Conservation (phyloP, 1,140 invertebrate genomes). For the Ips nitidus region DNA sequence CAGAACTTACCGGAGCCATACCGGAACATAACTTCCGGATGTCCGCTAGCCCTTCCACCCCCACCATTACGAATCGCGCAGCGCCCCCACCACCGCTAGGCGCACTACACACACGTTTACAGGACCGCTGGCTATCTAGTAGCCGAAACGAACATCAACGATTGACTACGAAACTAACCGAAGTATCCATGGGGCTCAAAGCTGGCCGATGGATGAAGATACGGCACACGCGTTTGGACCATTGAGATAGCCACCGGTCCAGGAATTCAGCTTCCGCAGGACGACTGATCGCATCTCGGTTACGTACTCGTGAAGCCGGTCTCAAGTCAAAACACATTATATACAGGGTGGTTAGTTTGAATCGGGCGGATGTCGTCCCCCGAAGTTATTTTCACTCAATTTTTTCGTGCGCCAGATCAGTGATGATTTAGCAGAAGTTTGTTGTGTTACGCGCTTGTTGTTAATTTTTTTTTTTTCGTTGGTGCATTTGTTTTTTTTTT, state of each 20-base stretch:
- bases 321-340: background rate
- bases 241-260: slow-evolving; percentile 51
- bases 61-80: slow-evolving; percentile 45
- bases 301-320: slow-evolving; percentile 25
- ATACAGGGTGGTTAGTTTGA: background rate
- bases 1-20: slow-evolving; percentile 39
- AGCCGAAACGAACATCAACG: slow-evolving; percentile 43
- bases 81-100: slow-evolving; percentile 47
- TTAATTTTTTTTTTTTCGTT: slow-evolving; percentile 25
- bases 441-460: slow-evolving; percentile 23
- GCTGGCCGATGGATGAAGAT: slow-evolving; percentile 44
- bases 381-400: background rate
- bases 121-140: slow-evolving; percentile 52
- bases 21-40: slow-evolving; percentile 45
- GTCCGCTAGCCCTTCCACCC: slow-evolving; percentile 42
- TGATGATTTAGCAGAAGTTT: slow-evolving; percentile 30
- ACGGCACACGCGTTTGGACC: slow-evolving; percentile 52
- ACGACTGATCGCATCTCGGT: slow-evolving; percentile 8
- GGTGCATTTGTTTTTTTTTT: slow-evolving; percentile 20
- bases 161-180: slow-evolving; percentile 38
- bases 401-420: slow-evolving; percentile 15
- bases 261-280: slow-evolving; percentile 31
- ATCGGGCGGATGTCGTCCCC: background rate
- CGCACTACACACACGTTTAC: slow-evolving; percentile 47
- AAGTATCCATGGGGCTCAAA: slow-evolving; percentile 43